Base-by-base conservation (phyloP, 2,888 invertebrate species). In the Drosophila prostipennis region DNA sequence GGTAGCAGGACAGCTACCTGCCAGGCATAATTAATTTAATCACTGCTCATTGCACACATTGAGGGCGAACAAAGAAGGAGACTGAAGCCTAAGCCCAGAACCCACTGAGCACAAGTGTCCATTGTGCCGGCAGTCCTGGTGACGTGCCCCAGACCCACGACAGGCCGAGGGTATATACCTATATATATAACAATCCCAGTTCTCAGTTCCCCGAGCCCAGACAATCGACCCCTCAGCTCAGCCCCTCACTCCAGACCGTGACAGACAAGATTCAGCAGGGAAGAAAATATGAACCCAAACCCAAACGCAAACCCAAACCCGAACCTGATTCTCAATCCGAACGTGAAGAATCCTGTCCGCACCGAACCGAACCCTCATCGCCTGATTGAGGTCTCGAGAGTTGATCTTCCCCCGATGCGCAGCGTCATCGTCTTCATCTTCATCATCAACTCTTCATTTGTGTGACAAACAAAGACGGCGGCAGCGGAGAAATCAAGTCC, bases 11-110 rank as follows among this genome's bases (percentile, higher is more conserved):
- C 43, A 14, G 67, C 75, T 89, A 85, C 84, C 84, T 85, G 84
- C 73, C 79, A 64, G 64, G 72, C 85, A 89, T 85, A 87, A 85
- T 85, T 89, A 85, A 85, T 85, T 84, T 84, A 84, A 87, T 89
- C 85, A 87, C 79, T 84, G 88, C 86, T 76, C 86, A 85, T 71
- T 76, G 82, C 76, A 74, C 78, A 79, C 74, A 68, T 49, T 63
- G 43, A 69, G 40, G n/a, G 40, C 40, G 49, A 51, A 73, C 65
- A 53, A 64, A 57, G 56, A n/a, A 11, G 0, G 8, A 42, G 39
- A 32, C 63, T 32, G n/a, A 34, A 4, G 26, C 14, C 37, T 37
- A 45, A 26, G 19, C 39, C 68, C 39, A 19, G 29, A 48, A 36
- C 48, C 49, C 65, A 48, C 69, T n/a, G 69, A 48, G 69, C 71